These are phyloP conservation scores for Rhynchonycteris naso DNA, from an alignment of 2,797 vertebrate genomes.

Conservation along the genomic window DNA sequence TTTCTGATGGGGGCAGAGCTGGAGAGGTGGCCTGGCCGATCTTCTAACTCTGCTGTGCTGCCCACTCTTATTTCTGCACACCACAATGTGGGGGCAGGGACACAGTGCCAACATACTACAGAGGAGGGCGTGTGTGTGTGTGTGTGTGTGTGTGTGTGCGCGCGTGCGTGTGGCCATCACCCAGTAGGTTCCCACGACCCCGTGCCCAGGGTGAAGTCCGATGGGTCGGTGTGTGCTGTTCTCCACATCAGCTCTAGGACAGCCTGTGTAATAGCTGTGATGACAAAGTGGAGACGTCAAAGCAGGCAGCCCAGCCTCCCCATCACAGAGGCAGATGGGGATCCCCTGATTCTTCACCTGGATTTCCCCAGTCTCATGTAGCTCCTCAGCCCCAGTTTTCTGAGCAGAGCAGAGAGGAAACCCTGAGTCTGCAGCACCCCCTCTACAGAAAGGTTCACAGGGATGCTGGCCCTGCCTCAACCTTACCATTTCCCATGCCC, in stretches of 20 bases:
- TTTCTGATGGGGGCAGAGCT: not conserved
- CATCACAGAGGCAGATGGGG: accelerated
- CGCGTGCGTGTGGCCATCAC: not conserved
- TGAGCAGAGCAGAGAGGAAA: not conserved
- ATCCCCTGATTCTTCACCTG: no score
- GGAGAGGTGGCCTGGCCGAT: not conserved
- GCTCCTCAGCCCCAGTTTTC: not conserved
- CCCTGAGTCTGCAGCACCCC: not conserved
- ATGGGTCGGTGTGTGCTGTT: not conserved
- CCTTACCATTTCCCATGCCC: not conserved
- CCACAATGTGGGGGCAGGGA: no score
- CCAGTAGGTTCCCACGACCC: not conserved
- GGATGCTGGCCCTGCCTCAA: not conserved
- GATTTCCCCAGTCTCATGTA: accelerated
- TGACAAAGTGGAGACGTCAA: not conserved
- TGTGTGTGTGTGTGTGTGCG: not conserved
- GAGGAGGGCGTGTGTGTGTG: not conserved
- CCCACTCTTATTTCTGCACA: not conserved
- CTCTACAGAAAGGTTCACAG: not conserved
- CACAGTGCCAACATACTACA: not conserved
- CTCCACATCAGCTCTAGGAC: not conserved
- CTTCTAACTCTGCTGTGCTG: not conserved
- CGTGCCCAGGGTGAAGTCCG: not conserved
- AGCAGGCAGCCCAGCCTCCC: not conserved
- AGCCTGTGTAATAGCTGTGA: not conserved